These are phyloP conservation scores for Chloroceryle aenea DNA, from an alignment of 2,113 vertebrate species.

Conservation along the genomic window DNA sequence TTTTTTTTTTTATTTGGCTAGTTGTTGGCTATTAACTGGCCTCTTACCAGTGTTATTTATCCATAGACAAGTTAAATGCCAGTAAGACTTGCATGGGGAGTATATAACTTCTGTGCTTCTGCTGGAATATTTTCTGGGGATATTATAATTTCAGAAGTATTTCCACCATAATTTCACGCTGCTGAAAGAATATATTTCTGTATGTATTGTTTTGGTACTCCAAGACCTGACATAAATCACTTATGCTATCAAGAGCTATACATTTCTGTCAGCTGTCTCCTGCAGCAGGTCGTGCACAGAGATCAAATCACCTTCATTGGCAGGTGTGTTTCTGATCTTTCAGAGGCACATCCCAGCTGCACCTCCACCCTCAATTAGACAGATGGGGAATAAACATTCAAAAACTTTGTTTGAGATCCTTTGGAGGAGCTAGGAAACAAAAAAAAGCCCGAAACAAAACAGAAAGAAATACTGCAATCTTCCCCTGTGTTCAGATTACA, in stretches of 20 bases:
- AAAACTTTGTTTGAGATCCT: neutral
- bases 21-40: neutral
- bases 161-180: neutral
- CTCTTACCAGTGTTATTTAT: neutral
- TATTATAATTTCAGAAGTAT: neutral
- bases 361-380: neutral
- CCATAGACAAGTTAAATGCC: neutral
- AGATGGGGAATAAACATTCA: neutral
- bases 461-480: no score
- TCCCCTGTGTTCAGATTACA: neutral
- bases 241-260: neutral
- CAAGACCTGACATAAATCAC: neutral
- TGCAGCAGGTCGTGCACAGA: neutral
- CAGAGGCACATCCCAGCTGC: neutral
- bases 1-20: neutral
- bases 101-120: neutral
- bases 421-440: neutral
- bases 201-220: neutral
- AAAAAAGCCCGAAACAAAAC: neutral
- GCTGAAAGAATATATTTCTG: neutral
- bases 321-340: neutral
- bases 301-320: neutral
- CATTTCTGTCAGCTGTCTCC: neutral
- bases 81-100: fast-evolving
- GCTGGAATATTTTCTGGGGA: neutral